Percentiles rank a stretch among this genome's conserved stretches.
Conservation (phyloP, 2,113 vertebrate genomes). For the human region DNA sequence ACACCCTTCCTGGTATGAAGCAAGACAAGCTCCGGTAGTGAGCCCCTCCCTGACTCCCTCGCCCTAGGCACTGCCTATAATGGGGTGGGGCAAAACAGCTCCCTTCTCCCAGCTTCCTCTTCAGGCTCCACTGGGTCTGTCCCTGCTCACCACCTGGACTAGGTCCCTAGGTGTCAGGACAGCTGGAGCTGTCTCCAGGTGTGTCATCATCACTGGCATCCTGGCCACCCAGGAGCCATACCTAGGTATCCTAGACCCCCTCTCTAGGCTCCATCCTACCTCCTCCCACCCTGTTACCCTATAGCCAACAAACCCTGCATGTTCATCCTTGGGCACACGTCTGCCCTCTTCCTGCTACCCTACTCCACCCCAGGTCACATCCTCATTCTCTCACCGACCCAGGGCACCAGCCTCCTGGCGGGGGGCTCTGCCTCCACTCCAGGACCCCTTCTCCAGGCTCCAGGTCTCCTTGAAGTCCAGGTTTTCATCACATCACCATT, state of each 20-base stretch:
- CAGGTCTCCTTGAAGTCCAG: not conserved
- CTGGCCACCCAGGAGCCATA: not conserved
- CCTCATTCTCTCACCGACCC: not conserved
- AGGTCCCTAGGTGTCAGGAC: not conserved
- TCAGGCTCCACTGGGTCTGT: not conserved
- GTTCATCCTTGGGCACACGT: not conserved
- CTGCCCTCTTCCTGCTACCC: not conserved
- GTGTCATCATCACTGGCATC: not conserved
- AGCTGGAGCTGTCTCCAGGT: not conserved
- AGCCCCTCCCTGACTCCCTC: not conserved
- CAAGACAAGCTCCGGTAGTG: not conserved
- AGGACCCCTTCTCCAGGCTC: not conserved
- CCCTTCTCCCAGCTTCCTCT: not conserved
- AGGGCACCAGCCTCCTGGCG: not conserved
- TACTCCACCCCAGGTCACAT: not conserved
- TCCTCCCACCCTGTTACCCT: not conserved
- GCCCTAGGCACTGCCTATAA: not conserved
- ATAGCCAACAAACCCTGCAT: not conserved
- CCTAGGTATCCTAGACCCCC: not conserved
- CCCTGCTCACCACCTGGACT: not conserved
- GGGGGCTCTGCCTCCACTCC: not conserved
- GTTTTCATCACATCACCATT: not conserved
- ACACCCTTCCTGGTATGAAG: not conserved
- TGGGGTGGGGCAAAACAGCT: not conserved
- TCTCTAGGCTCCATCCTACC: not conserved